phyloP scores from a whole-genome alignment of 2,888 invertebrate species.

The Macrophya alboannulata region DNA sequence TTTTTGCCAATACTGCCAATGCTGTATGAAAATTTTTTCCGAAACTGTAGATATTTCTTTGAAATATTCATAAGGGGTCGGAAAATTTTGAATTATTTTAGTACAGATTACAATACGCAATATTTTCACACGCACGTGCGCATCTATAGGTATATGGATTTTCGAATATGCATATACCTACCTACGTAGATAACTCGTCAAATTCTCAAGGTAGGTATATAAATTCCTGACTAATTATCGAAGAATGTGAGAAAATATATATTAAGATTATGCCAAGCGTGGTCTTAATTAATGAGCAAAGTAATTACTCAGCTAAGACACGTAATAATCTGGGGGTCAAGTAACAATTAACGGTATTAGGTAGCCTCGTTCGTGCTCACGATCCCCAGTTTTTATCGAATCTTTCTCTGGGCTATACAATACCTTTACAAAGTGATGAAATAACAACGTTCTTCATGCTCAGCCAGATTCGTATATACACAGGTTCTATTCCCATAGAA shows the following conservation, averaged over 20 bases:
- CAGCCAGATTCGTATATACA: background rate
- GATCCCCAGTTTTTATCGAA: constrained; percentile 40
- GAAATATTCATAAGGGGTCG: background rate
- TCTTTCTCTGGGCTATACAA: constrained; percentile 42
- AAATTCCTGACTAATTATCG: constrained; percentile 33
- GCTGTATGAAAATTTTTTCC: background rate
- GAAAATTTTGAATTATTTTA: background rate
- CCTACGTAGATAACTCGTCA: background rate
- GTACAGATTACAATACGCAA: background rate
- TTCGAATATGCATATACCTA: background rate
- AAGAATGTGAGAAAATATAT: constrained; percentile 52
- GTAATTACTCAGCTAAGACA: constrained; percentile 53
- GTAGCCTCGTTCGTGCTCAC: constrained; percentile 49
- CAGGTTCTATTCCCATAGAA: background rate
- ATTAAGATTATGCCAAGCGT: constrained; percentile 21
- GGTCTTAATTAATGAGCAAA: constrained; percentile 46
- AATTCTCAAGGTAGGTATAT: constrained; percentile 10
- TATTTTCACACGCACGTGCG: background rate
- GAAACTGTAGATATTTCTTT: background rate
- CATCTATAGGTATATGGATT: background rate
- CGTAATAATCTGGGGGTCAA: constrained; percentile 51
- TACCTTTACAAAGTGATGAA: constrained; percentile 13
- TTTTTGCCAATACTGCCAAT: too few relatives aligned
- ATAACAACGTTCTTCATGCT: background rate
- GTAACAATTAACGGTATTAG: constrained; percentile 52